These are phyloP conservation scores for Patella caerulea DNA, from an alignment of 2,888 invertebrate species.

Conservation along the genomic window DNA sequence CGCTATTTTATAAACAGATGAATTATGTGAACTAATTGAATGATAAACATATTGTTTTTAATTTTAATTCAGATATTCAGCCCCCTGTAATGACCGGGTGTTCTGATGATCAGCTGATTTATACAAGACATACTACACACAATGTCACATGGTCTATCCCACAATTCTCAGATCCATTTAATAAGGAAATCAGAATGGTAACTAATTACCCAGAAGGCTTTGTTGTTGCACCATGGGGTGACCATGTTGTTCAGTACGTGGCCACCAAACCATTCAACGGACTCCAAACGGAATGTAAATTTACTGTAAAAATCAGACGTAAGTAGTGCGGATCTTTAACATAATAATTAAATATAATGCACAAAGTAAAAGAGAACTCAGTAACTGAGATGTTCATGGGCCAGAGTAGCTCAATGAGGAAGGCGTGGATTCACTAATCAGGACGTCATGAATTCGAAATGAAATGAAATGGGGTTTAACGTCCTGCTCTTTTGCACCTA, in stretches of 20 bases:
- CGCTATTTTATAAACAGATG: no score
- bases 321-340: slow-evolving; percentile 19
- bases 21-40: neutral
- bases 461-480: no score
- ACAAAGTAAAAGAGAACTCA: no score
- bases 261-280: slow-evolving; percentile 42
- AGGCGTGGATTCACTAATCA: neutral
- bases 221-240: slow-evolving; percentile 45
- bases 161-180: slow-evolving; percentile 40
- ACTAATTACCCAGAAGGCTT: slow-evolving; percentile 37
- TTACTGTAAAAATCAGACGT: slow-evolving; percentile 39
- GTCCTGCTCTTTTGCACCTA: no score
- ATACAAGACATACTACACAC: slow-evolving; percentile 24
- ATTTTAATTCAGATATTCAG: slow-evolving; percentile 41
- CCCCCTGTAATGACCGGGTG: slow-evolving; percentile 39
- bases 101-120: slow-evolving; percentile 19
- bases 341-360: neutral
- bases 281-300: slow-evolving; percentile 33
- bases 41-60: neutral
- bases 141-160: slow-evolving; percentile 39
- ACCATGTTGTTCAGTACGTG: slow-evolving; percentile 41
- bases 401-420: no score
- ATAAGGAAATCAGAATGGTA: slow-evolving; percentile 27
- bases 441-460: no score
- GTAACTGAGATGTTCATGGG: neutral